Conservation (phyloP, 1,140 invertebrate species). For the Bombus soroeensis region DNA sequence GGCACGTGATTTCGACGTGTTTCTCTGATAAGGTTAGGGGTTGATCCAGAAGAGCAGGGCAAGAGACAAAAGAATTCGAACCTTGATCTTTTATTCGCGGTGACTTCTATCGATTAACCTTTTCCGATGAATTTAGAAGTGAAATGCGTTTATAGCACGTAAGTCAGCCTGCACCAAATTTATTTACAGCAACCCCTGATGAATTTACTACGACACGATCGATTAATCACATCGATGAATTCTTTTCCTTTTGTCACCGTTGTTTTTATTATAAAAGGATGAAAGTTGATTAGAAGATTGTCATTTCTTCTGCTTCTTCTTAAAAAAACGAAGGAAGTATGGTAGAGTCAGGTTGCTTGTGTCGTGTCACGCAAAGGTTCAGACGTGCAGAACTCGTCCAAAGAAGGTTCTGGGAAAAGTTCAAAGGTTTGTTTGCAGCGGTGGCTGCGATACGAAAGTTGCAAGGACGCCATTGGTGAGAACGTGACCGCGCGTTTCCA, state of each 20-base stretch:
- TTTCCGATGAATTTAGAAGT: background rate
- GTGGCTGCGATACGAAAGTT: slow-evolving; percentile 1
- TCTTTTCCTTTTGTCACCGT: background rate
- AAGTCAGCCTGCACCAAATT: background rate
- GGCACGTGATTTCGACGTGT: background rate
- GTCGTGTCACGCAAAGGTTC: slow-evolving; percentile 54
- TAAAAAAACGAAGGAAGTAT: slow-evolving; percentile 27
- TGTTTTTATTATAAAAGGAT: no score
- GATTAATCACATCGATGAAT: background rate
- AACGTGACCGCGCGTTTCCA: slow-evolving; percentile 27
- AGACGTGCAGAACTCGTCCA: background rate
- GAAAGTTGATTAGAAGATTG: background rate
- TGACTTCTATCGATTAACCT: background rate
- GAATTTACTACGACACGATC: background rate
- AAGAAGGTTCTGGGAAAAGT: background rate
- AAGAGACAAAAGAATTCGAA: background rate
- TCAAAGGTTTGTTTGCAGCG: slow-evolving; percentile 2
- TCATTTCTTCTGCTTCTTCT: background rate
- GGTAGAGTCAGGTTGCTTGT: slow-evolving; percentile 68
- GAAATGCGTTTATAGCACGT: background rate
- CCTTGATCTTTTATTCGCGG: slow-evolving; percentile 1
- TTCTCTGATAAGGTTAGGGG: background rate
- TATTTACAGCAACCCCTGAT: background rate
- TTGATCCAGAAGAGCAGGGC: background rate
- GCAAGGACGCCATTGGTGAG: slow-evolving; percentile 7